These are phyloP conservation scores for Gasteruption jaculator DNA, from an alignment of 2,888 invertebrate genomes.

Conservation along the genomic window DNA sequence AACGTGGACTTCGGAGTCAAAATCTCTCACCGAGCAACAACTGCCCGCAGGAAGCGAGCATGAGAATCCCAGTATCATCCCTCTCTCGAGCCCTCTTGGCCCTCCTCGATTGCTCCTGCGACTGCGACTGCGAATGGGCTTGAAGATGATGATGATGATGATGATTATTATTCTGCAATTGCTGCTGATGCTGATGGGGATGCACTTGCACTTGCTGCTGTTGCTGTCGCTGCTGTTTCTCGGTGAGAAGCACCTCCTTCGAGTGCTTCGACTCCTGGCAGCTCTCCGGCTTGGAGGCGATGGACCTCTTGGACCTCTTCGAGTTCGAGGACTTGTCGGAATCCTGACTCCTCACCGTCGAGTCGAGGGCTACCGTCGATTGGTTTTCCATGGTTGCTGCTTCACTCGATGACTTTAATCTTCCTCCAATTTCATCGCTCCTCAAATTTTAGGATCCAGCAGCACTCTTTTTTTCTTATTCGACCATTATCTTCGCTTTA, in stretches of 20 bases:
- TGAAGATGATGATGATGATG: no score
- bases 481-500: neutral
- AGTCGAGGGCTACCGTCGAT: slow-evolving; percentile 37
- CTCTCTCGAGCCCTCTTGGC: slow-evolving; percentile 22
- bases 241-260: slow-evolving; percentile 44
- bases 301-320: slow-evolving; percentile 32
- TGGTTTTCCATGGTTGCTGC: slow-evolving; percentile 27
- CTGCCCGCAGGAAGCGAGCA: slow-evolving; percentile 48
- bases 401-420: neutral
- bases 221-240: slow-evolving; percentile 32
- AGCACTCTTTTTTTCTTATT: neutral
- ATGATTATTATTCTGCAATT: slow-evolving; percentile 11
- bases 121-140: no score
- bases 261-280: slow-evolving; percentile 46
- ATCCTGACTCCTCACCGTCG: slow-evolving; percentile 46
- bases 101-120: slow-evolving; percentile 19
- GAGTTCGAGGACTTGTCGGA: slow-evolving; percentile 42
- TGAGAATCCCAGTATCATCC: slow-evolving; percentile 41
- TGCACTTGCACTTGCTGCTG: slow-evolving; percentile 27
- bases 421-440: slow-evolving; percentile 2
- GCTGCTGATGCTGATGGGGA: slow-evolving; percentile 21
- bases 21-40: slow-evolving; percentile 37
- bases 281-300: slow-evolving; percentile 41
- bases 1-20: no score
- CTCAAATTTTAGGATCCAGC: slow-evolving; percentile 19